A percentile compares a stretch with the other conserved stretches of the same genome.
Conservation (phyloP, 64 coral and sea anemone genomes). For the Pachyseris speciosa region DNA sequence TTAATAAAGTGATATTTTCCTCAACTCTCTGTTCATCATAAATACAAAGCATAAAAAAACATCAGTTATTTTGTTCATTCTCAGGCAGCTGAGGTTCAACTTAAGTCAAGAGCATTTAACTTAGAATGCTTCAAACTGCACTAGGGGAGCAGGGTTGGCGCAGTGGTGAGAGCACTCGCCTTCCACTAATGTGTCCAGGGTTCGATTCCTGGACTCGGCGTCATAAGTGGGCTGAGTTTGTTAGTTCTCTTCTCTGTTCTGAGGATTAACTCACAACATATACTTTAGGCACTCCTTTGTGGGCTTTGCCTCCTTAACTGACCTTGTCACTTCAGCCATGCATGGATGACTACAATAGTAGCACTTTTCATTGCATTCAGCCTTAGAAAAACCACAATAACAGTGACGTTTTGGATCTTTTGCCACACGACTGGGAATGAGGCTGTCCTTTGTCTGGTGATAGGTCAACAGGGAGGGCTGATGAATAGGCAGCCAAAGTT, state of each 20-base stretch:
- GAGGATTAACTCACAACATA: constrained; percentile 12
- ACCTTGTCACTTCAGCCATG: constrained; percentile 51
- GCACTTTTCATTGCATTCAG: constrained; percentile 53
- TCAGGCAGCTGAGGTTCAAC: not conserved
- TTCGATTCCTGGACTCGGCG: too few species aligned
- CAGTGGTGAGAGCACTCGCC: not conserved
- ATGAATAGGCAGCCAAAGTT: constrained; percentile 65
- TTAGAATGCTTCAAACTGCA: not conserved
- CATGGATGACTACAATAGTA: constrained; percentile 57
- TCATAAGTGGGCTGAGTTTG: not conserved
- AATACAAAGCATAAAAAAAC: not conserved
- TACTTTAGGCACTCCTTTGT: constrained; percentile 13
- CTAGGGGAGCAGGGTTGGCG: too few species aligned
- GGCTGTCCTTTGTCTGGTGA: constrained; percentile 58
- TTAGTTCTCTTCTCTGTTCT: not conserved
- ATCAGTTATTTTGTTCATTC: not conserved
- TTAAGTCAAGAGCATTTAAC: too few species aligned
- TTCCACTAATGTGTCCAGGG: too few species aligned
- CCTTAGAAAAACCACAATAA: constrained; percentile 67
- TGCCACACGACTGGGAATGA: constrained; percentile 49
- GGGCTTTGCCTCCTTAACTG: not conserved
- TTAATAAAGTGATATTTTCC: not conserved
- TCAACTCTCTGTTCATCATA: not conserved
- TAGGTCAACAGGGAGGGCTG: constrained; percentile 58
- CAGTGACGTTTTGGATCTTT: constrained; percentile 41